Base-by-base conservation (phyloP, 2,113 vertebrate species). In the Pavo muticus region DNA sequence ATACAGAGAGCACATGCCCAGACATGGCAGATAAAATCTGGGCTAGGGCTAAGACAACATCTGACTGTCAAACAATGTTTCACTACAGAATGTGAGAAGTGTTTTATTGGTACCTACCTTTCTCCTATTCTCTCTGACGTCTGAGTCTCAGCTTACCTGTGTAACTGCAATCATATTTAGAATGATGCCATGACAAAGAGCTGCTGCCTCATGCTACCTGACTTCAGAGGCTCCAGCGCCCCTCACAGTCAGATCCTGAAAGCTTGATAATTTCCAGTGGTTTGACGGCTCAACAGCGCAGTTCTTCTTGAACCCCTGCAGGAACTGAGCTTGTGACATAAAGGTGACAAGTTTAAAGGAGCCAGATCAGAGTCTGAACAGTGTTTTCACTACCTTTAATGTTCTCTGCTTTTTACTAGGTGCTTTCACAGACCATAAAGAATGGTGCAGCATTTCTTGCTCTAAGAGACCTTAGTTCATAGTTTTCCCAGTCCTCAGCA, bases 51-150 rank as follows among this genome's bases (percentile, higher is more conserved):
- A 71, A 52, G 16, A 4, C 12, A 88, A 11, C 24, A 37, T 25
- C n/a, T 0, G 0, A 50, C 75, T 74, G 37, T 39, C 35, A 64
- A 50, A 76, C 16, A 5, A 7, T 39, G 35, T 15, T 6, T 1
- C 17, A 25, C 20, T 56, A 30, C 0, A 24, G 44, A 85, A 56
- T 1, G 3, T 30, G 21, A 76, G 35, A 48, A 57, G 24, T 8
- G 10, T 61, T 84, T 84, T 72, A 52, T 3, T 27, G 76, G 27
- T 63, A 75, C 8, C 13, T 24, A 45, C 27, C 9, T 7, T 63
- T 76, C 78, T 59, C 11, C 9, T 9, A 25, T 37, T 68, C 9
- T n/a, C 16, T 11, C 42, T 32, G 27, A 69, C 35, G 44, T 29
- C 47, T 50, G 11, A 76, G 25, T 13, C n/a, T 21, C 40, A 83